These are phyloP conservation scores for Sipunculus nudus DNA, from an alignment of 2,888 invertebrate species.

Conservation along the genomic window DNA sequence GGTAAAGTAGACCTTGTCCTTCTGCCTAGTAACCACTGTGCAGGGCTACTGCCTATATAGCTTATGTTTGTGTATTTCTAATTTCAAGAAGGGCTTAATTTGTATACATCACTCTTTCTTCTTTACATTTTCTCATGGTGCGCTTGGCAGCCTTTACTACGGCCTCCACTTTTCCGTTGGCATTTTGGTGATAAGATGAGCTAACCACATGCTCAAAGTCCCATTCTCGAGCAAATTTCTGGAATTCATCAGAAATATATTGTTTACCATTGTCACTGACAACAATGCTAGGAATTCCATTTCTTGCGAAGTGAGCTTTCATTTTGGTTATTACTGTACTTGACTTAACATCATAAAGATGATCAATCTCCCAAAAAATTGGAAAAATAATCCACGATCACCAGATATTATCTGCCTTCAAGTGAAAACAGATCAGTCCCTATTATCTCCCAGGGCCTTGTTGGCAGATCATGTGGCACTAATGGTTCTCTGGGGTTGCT, in stretches of 20 bases:
- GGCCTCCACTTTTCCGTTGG: slow-evolving; percentile 39
- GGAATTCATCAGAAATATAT: slow-evolving; percentile 21
- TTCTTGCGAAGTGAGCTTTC: slow-evolving; percentile 19
- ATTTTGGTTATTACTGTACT: slow-evolving; percentile 23
- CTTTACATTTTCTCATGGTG: slow-evolving; percentile 22
- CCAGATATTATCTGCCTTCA: slow-evolving; percentile 28
- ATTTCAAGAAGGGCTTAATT: slow-evolving; percentile 4
- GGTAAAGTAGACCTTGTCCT: background rate
- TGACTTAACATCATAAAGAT: slow-evolving; percentile 19
- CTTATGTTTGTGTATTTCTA: slow-evolving; percentile 1
- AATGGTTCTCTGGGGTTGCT: slow-evolving; percentile 18
- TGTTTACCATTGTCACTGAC: slow-evolving; percentile 35
- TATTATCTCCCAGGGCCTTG: slow-evolving; percentile 36
- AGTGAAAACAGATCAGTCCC: slow-evolving; percentile 35
- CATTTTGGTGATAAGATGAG: slow-evolving; percentile 27
- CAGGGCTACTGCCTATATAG: background rate
- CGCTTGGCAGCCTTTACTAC: slow-evolving; percentile 36
- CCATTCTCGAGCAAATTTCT: slow-evolving; percentile 26
- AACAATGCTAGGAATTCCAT: slow-evolving; percentile 26
- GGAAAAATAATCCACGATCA: slow-evolving; percentile 34
- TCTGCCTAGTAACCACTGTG: background rate
- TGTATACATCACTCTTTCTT: too few species aligned
- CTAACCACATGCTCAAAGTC: slow-evolving; percentile 33
- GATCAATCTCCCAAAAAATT: slow-evolving; percentile 34
- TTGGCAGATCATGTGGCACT: slow-evolving; percentile 17